Evolutionary conservation across 2,888 invertebrate genomes (phyloP).

Genomic region (Trissoscelio sp.): DNA sequence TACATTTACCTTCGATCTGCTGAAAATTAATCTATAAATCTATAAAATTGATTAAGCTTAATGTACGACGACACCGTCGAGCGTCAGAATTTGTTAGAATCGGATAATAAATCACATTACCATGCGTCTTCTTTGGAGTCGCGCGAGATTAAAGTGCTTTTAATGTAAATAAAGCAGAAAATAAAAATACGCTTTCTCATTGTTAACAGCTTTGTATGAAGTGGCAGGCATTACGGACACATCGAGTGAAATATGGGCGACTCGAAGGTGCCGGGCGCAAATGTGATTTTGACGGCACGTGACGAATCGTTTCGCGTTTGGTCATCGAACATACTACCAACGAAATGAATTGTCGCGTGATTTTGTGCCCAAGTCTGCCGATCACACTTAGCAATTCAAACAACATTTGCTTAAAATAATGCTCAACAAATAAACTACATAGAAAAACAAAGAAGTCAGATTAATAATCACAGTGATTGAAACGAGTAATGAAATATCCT

Average conservation of each 20-base stretch:
- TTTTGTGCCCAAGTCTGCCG: conserved; percentile 25
- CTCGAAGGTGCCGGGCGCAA: conserved; percentile 43
- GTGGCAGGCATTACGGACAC: conserved; percentile 13
- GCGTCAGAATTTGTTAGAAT: conserved; percentile 18
- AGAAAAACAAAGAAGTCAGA: no score
- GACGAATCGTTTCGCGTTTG: conserved; percentile 54
- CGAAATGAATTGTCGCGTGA: conserved; percentile 52
- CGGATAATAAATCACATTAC: conserved; percentile 40
- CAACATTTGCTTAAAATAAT: no score
- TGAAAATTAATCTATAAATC: conserved; percentile 25
- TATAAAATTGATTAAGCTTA: conserved; percentile 30
- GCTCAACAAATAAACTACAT: no score
- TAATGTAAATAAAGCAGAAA: conserved; percentile 41
- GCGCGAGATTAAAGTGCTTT: conserved; percentile 34
- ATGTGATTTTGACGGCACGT: conserved; percentile 58
- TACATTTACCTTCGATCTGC: background rate
- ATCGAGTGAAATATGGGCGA: conserved; percentile 35
- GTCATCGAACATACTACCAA: conserved; percentile 42
- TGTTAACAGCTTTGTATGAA: conserved; percentile 44
- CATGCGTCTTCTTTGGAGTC: conserved; percentile 3
- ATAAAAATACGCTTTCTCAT: conserved; percentile 47
- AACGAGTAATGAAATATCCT: no score
- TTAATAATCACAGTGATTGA: no score
- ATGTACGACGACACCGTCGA: conserved; percentile 1
- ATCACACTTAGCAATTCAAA: conserved; percentile 15